A percentile compares a stretch with the other conserved stretches of the same genome.
Conservation (phyloP, 2,888 invertebrate genomes). For the Diarsia mendica region DNA sequence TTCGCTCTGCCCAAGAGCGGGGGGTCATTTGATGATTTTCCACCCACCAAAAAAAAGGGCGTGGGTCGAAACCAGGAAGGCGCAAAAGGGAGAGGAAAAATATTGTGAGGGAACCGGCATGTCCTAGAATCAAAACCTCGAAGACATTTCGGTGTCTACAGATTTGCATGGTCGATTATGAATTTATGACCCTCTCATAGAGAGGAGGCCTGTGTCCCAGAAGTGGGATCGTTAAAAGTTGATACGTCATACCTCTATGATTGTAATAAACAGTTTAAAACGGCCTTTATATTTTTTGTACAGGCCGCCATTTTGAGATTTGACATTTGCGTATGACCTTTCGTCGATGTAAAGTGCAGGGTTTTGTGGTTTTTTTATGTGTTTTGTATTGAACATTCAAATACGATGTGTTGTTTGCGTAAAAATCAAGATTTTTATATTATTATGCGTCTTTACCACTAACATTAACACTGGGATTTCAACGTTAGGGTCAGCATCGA, state of each 20-base stretch:
- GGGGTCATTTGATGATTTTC: too few relatives aligned
- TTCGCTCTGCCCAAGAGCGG: too few relatives aligned
- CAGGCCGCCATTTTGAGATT: constrained; percentile 3
- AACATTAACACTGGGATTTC: not conserved
- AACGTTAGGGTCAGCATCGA: not conserved
- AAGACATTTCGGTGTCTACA: not conserved
- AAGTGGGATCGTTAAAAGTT: not conserved
- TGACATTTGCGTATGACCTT: constrained; percentile 45
- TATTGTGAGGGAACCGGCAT: too few relatives aligned
- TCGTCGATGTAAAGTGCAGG: constrained; percentile 31
- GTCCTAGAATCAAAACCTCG: not conserved
- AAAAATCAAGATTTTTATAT: not conserved
- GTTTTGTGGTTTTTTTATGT: constrained; percentile 16
- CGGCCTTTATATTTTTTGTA: constrained; percentile 23
- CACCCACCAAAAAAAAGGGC: too few relatives aligned
- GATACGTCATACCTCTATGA: constrained; percentile 62
- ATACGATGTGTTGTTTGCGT: not conserved
- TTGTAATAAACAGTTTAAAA: constrained; percentile 41
- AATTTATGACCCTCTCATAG: not conserved
- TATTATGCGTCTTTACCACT: not conserved
- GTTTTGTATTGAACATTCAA: constrained; percentile 2
- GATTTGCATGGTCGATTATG: not conserved
- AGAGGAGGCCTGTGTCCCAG: not conserved
- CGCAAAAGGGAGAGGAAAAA: not conserved
- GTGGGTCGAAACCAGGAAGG: not conserved